phyloP scores from a whole-genome alignment of 2,888 invertebrate genomes.

The Hypercompe scribonia region DNA sequence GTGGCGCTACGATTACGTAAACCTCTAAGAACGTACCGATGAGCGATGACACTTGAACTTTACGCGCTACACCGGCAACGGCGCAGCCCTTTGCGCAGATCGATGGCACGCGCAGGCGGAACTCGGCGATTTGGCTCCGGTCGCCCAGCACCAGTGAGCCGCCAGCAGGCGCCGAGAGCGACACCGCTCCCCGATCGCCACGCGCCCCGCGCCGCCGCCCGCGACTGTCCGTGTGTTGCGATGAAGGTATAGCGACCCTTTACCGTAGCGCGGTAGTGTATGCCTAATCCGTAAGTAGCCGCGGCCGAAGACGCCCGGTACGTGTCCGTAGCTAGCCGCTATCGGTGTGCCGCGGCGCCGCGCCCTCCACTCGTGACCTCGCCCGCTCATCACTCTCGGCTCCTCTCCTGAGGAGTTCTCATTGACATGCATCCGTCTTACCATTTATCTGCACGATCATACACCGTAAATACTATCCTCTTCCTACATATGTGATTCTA shows the following conservation, averaged over 20 bases:
- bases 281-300: conserved; percentile 78
- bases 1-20: conserved; percentile 50
- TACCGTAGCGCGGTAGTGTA: conserved; percentile 78
- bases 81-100: conserved; percentile 22
- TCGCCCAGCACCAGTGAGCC: conserved; percentile 53
- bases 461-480: conserved; percentile 33
- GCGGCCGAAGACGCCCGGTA: conserved; percentile 70
- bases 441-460: conserved; percentile 35
- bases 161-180: conserved; percentile 61
- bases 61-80: conserved; percentile 37
- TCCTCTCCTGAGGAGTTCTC: conserved; percentile 34
- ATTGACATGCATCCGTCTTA: conserved; percentile 35
- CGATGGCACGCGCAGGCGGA: conserved; percentile 24
- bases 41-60: conserved; percentile 60
- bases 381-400: conserved; percentile 45
- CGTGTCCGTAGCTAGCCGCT: conserved; percentile 67
- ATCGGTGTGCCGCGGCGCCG: conserved; percentile 51
- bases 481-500: conserved; percentile 17
- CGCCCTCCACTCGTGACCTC: conserved; percentile 51
- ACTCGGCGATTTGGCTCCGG: conserved; percentile 32
- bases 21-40: conserved; percentile 33
- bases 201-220: conserved; percentile 36
- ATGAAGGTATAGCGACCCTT: conserved; percentile 81
- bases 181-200: conserved; percentile 55
- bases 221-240: conserved; percentile 74